Evolutionary conservation across 1,140 invertebrate species (phyloP).

Genomic region (Sycobia sp.): DNA sequence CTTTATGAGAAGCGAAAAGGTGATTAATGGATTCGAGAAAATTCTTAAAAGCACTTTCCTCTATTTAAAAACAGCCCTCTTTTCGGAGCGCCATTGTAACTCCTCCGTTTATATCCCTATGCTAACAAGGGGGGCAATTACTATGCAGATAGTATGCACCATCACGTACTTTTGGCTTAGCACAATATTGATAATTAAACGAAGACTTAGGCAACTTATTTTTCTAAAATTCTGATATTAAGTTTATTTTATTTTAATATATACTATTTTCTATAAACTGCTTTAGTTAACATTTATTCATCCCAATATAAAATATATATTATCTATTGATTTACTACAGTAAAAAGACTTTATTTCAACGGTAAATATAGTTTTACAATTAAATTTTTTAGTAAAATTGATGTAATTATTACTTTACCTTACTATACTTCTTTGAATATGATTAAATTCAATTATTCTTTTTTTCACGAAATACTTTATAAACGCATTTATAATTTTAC

Average conservation of each 20-base stretch:
- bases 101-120: slow-evolving; percentile 26
- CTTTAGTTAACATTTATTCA: not conserved
- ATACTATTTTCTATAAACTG: not conserved
- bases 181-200: slow-evolving; percentile 32
- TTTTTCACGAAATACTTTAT: too few species aligned
- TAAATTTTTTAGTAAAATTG: too few species aligned
- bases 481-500: too few species aligned
- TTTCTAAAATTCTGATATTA: too few species aligned
- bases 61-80: slow-evolving; percentile 33
- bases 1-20: slow-evolving; percentile 5
- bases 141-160: slow-evolving; percentile 36
- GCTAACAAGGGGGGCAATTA: slow-evolving; percentile 23
- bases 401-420: too few species aligned
- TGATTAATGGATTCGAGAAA: slow-evolving; percentile 16
- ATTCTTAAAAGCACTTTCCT: slow-evolving; percentile 31
- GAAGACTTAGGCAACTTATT: slow-evolving; percentile 3
- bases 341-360: too few species aligned
- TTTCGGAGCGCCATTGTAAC: slow-evolving; percentile 1
- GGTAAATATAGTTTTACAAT: too few species aligned
- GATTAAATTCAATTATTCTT: too few species aligned
- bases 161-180: slow-evolving; percentile 33
- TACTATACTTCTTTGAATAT: too few species aligned
- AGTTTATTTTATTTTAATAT: not conserved
- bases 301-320: too few species aligned
- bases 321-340: too few species aligned